Evolutionary conservation across 2,113 vertebrate species (phyloP).

Genomic region (Capreolus pygargus): DNA sequence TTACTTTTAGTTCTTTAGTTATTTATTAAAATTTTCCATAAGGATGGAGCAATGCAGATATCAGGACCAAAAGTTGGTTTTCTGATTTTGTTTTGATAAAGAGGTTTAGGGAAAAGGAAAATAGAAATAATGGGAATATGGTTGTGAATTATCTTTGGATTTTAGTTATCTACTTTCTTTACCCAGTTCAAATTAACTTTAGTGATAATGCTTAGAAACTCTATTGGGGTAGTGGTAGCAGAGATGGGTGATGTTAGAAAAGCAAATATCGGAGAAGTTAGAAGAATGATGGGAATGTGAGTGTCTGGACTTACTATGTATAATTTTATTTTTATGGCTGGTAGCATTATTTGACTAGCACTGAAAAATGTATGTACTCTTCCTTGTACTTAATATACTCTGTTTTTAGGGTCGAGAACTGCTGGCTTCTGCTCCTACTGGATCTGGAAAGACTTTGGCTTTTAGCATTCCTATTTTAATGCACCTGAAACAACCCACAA

Average conservation of each 20-base stretch:
- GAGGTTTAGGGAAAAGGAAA: background rate
- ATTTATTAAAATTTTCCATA: background rate
- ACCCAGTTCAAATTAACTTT: background rate
- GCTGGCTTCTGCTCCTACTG: conserved; percentile 95
- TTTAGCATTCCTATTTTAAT: conserved; percentile 93
- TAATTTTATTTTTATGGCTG: background rate
- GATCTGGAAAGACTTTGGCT: conserved; percentile 96
- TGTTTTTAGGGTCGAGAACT: conserved; percentile 89
- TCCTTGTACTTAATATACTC: background rate
- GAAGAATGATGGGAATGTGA: background rate
- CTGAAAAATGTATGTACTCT: conserved; percentile 1
- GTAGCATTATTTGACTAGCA: background rate
- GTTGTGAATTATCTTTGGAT: background rate
- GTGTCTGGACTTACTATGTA: background rate
- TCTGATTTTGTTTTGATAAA: conserved; percentile 23
- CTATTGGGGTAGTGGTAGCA: background rate
- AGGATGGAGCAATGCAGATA: background rate
- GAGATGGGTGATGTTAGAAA: background rate
- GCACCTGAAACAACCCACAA: conserved; percentile 91
- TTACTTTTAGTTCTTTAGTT: background rate
- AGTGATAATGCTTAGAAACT: background rate
- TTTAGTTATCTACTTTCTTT: background rate
- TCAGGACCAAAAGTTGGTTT: background rate
- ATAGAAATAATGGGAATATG: background rate
- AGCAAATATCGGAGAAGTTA: background rate